Percentiles rank a stretch among this genome's conserved stretches.
Evolutionary conservation across 2,113 vertebrate genomes (phyloP).

Genomic region (Chionomys nivalis): DNA sequence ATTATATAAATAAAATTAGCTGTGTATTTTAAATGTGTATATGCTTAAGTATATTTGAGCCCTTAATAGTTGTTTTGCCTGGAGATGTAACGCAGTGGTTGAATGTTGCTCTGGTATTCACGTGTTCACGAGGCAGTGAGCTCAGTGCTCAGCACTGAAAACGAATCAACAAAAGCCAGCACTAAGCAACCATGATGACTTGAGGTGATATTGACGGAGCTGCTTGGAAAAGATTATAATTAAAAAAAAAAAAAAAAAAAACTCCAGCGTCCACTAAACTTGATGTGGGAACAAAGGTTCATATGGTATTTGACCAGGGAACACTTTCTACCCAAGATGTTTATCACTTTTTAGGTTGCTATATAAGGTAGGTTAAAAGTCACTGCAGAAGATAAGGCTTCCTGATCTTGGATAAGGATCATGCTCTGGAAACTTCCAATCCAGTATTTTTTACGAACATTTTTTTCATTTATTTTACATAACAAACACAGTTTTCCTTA

Average conservation of each 20-base stretch:
- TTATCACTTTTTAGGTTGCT: background rate
- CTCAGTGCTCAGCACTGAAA: background rate
- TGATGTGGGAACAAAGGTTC: background rate
- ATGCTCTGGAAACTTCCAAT: background rate
- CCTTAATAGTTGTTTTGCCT: slow-evolving; percentile 6
- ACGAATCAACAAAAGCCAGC: background rate
- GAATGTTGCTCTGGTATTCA: no score
- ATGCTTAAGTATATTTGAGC: background rate
- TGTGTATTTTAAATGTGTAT: background rate
- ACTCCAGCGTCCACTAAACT: background rate
- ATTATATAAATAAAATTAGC: slow-evolving; percentile 49
- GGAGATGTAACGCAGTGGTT: background rate
- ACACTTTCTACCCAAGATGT: background rate
- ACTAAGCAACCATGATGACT: background rate
- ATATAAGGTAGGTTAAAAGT: background rate
- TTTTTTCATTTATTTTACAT: no score
- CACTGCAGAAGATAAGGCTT: background rate
- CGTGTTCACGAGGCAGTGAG: no score
- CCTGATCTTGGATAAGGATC: background rate
- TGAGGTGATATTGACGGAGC: background rate
- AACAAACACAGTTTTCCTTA: no score
- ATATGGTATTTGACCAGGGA: background rate
- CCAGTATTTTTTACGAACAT: background rate
- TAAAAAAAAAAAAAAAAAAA: background rate
- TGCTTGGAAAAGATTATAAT: background rate